Base-by-base conservation (phyloP, 2,113 vertebrate species). In the Myotis lucifugus region DNA sequence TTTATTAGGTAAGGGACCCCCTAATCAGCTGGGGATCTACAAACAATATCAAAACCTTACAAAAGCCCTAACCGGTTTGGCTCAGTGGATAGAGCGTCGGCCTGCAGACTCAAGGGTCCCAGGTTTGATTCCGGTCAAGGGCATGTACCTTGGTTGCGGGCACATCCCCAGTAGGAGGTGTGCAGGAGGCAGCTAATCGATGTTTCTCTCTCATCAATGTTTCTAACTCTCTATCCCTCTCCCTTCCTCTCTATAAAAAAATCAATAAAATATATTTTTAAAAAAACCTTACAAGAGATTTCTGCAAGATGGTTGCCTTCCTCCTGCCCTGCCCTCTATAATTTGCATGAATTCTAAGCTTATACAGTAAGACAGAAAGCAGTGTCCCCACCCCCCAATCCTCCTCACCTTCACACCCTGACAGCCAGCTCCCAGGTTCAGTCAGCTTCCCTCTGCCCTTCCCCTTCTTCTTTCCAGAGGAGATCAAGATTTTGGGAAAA, bases 11-110 rank as follows among this genome's bases (percentile, higher is more conserved):
- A 81, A 94, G 48, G 27, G 32, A 6, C 11, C 48, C 67, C 34
- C 56, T 67, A 95, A 85, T 96, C 61, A 78, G 40, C 66, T 94
- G 87, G 64, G n/a, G 34, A 81, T 77, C 91, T 96, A 88, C 40
- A 82, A 90, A 69, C 25, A 88, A 82, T 29, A 61, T 46, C 4
- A 7, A 95, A 42, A 27, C 29, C 61, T 84, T 76, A 73, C 50
- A 94, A 74, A 15, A 15, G 94, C 40, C 40, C 6, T 42, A 42
- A 42, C 40, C 5, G 40, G 40, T 42, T 42, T 42, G 40, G 40
- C 40, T 42, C 40, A 42, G 40, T 42, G 40, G 40, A 42, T 42
- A 42, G 40, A 42, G 40, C 5, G 40, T 5, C 1, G 5, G 40
- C 40, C 40, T 42, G 40, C 5, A 5, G 40, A 42, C 40, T 42